These are phyloP conservation scores for Mastacembelus armatus DNA, from an alignment of 2,797 vertebrate genomes.

Conservation along the genomic window DNA sequence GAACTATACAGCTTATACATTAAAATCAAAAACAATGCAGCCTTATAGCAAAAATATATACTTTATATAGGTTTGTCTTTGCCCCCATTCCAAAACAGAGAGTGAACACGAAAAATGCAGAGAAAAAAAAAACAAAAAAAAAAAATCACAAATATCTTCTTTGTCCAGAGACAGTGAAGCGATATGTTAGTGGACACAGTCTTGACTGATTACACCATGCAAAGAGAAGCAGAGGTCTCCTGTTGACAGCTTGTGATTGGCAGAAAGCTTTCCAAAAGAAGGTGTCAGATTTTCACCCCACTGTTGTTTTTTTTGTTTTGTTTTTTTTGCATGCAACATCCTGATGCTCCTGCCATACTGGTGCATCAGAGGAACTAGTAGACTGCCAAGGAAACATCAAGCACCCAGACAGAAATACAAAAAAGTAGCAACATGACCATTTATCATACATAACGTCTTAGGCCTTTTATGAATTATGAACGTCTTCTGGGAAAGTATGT, in stretches of 20 bases:
- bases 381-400: slow-evolving; percentile 65
- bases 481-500: slow-evolving; percentile 48
- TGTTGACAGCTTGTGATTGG: slow-evolving; percentile 53
- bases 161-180: slow-evolving; percentile 79
- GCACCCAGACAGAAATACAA: slow-evolving; percentile 61
- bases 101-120: slow-evolving; percentile 59
- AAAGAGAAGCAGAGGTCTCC: slow-evolving; percentile 74
- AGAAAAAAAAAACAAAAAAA: slow-evolving; percentile 74
- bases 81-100: slow-evolving; percentile 69
- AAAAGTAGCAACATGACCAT: slow-evolving; percentile 46
- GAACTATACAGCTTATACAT: slow-evolving; percentile 83
- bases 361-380: slow-evolving; percentile 71
- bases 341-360: slow-evolving; percentile 73
- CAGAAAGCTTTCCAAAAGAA: slow-evolving; percentile 56
- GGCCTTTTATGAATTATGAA: slow-evolving; percentile 37
- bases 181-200: slow-evolving; percentile 78
- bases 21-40: slow-evolving; percentile 83
- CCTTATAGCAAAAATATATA: slow-evolving; percentile 89
- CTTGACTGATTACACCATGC: slow-evolving; percentile 79
- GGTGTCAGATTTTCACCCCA: slow-evolving; percentile 38
- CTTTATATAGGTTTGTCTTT: slow-evolving; percentile 81
- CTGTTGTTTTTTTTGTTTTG: slow-evolving; percentile 21
- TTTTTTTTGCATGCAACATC: slow-evolving; percentile 77
- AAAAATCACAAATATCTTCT: slow-evolving; percentile 79
- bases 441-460: slow-evolving; percentile 55